Evolutionary conservation across 1,140 invertebrate species (phyloP), one percentile per base, ranked within the genome.

Genomic region (Stegodyphus mimosarum): DNA sequence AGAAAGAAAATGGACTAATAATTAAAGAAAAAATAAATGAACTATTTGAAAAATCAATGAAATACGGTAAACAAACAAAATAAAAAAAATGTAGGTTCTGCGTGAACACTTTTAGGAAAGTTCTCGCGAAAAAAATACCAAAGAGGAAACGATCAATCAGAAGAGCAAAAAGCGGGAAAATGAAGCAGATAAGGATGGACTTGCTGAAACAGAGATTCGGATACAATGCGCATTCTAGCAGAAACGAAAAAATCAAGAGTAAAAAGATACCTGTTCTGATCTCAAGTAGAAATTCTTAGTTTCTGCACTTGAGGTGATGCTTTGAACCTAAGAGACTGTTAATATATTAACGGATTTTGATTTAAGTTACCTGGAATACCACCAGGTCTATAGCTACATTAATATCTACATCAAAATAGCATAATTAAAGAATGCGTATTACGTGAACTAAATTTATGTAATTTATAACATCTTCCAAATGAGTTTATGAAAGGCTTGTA

Each of bases 111-210:
- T 60, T 74, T 7, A 52, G 71, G 55, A 71, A 71, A 50, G 11
- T 50, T 50, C 50, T 48, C 50, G 4, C 13, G 48, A 6, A 50
- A n/a, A 51, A 71, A 50, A 7, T 49, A 71, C 7, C 11, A 15
- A 11, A 15, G 11, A 7, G 50, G 13, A 18, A 17, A 11, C 52
- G 52, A 74, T 74, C n/a, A 11, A 74, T 74, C 72, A 74, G 18
- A 74, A 74, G 55, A 60, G 33, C 52, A 74, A 55, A 52, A 74
- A 15, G n/a, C 53, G 33, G 55, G 52, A 74, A 73, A 74, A 60
- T 60, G 53, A 74, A 74, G 18, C 52, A 74, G 52, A 74, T 74
- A 74, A 74, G 33, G 72, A 74, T 15, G 55, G 52, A 53, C 53
- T 18, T 10, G 18, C 17, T 74, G 52, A 60, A 74, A 74, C 15